Percentiles rank a stretch among this genome's conserved stretches.
Conservation (phyloP, 2,797 vertebrate species). For the Orestias chungarensis region DNA sequence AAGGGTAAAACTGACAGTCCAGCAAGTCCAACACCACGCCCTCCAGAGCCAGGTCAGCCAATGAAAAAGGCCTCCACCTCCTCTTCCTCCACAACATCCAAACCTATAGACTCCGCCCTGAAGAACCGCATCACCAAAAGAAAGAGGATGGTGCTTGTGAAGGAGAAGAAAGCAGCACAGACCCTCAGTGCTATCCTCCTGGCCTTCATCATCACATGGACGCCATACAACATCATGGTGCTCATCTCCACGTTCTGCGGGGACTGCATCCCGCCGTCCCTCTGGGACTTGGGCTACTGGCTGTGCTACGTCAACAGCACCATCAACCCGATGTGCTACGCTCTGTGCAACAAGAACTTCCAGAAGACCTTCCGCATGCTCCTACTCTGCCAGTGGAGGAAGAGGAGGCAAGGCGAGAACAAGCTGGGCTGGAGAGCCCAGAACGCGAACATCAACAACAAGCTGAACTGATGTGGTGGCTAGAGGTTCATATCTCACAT, state of each 20-base stretch:
- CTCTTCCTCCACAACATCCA: slow-evolving; percentile 82
- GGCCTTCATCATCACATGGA: slow-evolving; percentile 98
- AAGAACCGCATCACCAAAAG: slow-evolving; percentile 96
- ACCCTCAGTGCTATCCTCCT: slow-evolving; percentile 97
- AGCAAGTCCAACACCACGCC: slow-evolving; percentile 78
- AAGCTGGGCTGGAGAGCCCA: slow-evolving; percentile 90
- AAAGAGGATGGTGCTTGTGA: slow-evolving; percentile 96
- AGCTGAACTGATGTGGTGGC: slow-evolving; percentile 58
- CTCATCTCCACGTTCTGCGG: slow-evolving; percentile 96
- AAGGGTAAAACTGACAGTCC: slow-evolving; percentile 79
- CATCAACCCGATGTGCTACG: slow-evolving; percentile 98
- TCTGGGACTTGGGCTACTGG: slow-evolving; percentile 99
- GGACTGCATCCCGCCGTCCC: slow-evolving; percentile 88
- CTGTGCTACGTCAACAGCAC: slow-evolving; percentile 99
- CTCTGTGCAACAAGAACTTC: slow-evolving; percentile 98
- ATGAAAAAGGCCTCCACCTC: slow-evolving; percentile 76
- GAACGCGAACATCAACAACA: slow-evolving; percentile 75
- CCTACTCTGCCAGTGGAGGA: slow-evolving; percentile 94
- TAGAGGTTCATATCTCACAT: not conserved
- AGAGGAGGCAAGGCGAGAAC: slow-evolving; percentile 85
- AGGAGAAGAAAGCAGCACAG: slow-evolving; percentile 97
- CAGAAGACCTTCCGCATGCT: slow-evolving; percentile 98
- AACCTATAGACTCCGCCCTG: slow-evolving; percentile 86
- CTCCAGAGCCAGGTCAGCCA: slow-evolving; percentile 77
- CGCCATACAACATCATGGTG: slow-evolving; percentile 99